Conservation (phyloP, 2,888 invertebrate species). For the Trissolcus japonicus region DNA sequence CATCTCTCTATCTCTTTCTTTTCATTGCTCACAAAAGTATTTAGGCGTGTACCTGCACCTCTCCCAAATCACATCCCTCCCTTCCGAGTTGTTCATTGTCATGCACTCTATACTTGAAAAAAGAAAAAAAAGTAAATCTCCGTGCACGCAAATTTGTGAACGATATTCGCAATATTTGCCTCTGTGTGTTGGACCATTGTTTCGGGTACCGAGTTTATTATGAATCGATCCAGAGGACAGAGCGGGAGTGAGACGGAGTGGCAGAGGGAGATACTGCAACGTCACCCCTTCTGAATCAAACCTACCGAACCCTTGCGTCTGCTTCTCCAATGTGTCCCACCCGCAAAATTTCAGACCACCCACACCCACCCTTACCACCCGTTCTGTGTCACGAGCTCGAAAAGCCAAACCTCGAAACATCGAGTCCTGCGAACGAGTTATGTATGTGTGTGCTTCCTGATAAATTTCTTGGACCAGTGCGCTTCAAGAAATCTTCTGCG, state of each 20-base stretch:
- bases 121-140: slow-evolving; percentile 62
- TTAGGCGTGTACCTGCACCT: slow-evolving; percentile 43
- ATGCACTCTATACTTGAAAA: slow-evolving; percentile 60
- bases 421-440: slow-evolving; percentile 50
- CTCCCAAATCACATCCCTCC: slow-evolving; percentile 53
- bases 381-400: slow-evolving; percentile 60
- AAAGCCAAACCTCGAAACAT: slow-evolving; percentile 64
- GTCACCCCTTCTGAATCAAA: slow-evolving; percentile 70
- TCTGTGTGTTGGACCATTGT: slow-evolving; percentile 69
- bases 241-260: slow-evolving; percentile 63
- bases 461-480: slow-evolving; percentile 53
- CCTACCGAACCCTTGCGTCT: slow-evolving; percentile 63
- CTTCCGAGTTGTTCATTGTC: slow-evolving; percentile 54
- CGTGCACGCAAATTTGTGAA: slow-evolving; percentile 72
- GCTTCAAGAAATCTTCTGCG: slow-evolving; percentile 51
- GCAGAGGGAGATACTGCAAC: slow-evolving; percentile 69
- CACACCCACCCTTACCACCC: slow-evolving; percentile 44
- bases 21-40: slow-evolving; percentile 38
- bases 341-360: slow-evolving; percentile 60
- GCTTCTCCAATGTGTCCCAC: slow-evolving; percentile 59
- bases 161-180: slow-evolving; percentile 72
- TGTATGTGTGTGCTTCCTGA: slow-evolving; percentile 51
- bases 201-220: slow-evolving; percentile 72
- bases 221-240: slow-evolving; percentile 71
- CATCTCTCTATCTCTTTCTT: slow-evolving; percentile 9